Evolutionary conservation across 2,113 vertebrate species (phyloP), one percentile per base, ranked within the genome.

Genomic region (Morone chrysops): DNA sequence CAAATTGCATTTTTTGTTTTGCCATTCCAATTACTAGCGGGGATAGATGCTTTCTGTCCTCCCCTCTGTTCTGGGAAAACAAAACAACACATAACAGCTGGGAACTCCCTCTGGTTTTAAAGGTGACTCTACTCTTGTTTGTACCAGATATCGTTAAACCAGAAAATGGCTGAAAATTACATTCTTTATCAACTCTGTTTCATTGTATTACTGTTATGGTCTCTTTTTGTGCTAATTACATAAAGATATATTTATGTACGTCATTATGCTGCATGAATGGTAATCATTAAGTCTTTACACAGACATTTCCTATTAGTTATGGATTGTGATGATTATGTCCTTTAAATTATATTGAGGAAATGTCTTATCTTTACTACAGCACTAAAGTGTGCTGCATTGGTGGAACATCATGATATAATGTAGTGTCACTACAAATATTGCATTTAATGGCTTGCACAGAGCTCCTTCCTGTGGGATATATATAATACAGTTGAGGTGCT

Each of bases 1-100:
- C 62, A 83, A 86, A 90, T 74, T 86, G 63, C 73, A 74, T 85
- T 85, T 82, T 73, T 80, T 77, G 36, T 75, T 90, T 91, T 87
- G 71, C 73, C 51, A 85, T 82, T 84, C 66, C 80, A 85, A 84
- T 90, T 91, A 89, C 81, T 75, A 80, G 75, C 7, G 8, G 53
- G 40, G 45, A 70, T 25, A n/a, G 62, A 62, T 38, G 38, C 59
- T 75, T 78, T 61, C 62, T 73, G 25, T 86, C 40, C 56, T 51
- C 53, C 47, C 78, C 71, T 84, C 41, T 85, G 61, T 78, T 86
- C 78, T 68, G 53, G 74, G 68, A 63, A 78, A 83, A 76, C 75
- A 81, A 79, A 75, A 78, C 80, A 70, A 69, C 70, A 75, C 50
- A 40, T 38, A 76, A 79, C 38, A 70, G 65, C 70, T 71, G 31